A percentile compares a stretch with the other conserved stretches of the same genome.
Conservation (phyloP, 2,888 invertebrate species). For the Gymnosoma rotundatum region DNA sequence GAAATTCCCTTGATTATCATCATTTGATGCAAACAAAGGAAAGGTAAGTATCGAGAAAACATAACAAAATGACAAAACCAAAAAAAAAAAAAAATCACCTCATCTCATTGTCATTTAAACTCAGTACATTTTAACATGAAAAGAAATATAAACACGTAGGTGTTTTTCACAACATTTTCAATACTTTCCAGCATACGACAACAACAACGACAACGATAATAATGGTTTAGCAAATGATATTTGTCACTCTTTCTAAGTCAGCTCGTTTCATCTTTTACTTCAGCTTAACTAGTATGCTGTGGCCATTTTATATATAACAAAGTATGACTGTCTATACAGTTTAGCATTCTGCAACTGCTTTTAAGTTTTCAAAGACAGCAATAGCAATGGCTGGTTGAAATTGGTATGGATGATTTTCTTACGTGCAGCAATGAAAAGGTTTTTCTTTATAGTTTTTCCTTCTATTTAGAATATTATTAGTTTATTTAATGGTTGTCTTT, state of each 20-base stretch:
- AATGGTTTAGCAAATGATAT: constrained; percentile 65
- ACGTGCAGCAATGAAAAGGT: constrained; percentile 61
- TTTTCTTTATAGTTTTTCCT: constrained; percentile 27
- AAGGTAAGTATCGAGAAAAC: constrained; percentile 6
- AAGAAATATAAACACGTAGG: constrained; percentile 67
- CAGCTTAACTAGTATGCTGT: constrained; percentile 31
- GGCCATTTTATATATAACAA: constrained; percentile 7
- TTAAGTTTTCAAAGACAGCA: constrained; percentile 16
- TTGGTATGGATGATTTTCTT: constrained; percentile 57
- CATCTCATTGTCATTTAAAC: constrained; percentile 55
- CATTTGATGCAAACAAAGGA: constrained; percentile 40
- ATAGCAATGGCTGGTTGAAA: constrained; percentile 45
- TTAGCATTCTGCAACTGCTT: constrained; percentile 47
- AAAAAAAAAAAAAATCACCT: constrained; percentile 16
- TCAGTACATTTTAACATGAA: constrained; percentile 36
- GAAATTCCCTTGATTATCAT: constrained; percentile 47
- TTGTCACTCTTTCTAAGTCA: constrained; percentile 64
- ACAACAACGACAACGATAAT: neutral
- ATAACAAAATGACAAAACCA: neutral
- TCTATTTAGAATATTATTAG: constrained; percentile 29
- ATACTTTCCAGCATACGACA: constrained; percentile 33
- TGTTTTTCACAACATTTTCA: constrained; percentile 66
- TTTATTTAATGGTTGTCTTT: constrained; percentile 21
- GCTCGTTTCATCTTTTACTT: constrained; percentile 18
- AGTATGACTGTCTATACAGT: constrained; percentile 3